These are phyloP conservation scores for Meteorus colon DNA, from an alignment of 2,888 invertebrate species.

Conservation along the genomic window DNA sequence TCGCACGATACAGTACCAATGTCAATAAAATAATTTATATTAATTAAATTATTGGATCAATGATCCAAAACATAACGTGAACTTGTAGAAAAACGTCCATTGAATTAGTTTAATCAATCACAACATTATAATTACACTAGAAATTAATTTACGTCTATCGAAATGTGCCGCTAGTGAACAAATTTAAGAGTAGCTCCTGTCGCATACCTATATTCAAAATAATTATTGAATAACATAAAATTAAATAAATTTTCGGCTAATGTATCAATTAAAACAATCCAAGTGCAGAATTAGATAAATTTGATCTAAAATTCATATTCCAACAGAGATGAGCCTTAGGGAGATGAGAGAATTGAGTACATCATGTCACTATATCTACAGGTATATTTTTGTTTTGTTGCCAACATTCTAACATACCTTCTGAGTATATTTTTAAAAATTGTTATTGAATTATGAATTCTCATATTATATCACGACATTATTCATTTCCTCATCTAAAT, in stretches of 20 bases:
- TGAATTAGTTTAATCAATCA: not conserved
- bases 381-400: too few relatives aligned
- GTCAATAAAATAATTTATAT: not conserved
- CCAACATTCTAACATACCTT: too few relatives aligned
- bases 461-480: too few relatives aligned
- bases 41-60: not conserved
- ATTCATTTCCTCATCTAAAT: too few relatives aligned
- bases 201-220: not conserved
- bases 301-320: too few relatives aligned
- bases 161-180: not conserved
- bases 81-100: not conserved
- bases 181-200: not conserved
- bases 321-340: too few relatives aligned
- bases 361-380: too few relatives aligned
- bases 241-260: not conserved
- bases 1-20: not conserved
- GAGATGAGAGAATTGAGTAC: too few relatives aligned
- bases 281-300: too few relatives aligned
- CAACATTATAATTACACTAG: not conserved
- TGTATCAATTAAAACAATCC: too few relatives aligned
- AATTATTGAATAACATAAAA: not conserved
- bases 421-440: too few relatives aligned
- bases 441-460: too few relatives aligned
- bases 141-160: not conserved
- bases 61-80: not conserved